Evolutionary conservation across 2,113 vertebrate genomes (phyloP).

Genomic region (Nipponia nippon): DNA sequence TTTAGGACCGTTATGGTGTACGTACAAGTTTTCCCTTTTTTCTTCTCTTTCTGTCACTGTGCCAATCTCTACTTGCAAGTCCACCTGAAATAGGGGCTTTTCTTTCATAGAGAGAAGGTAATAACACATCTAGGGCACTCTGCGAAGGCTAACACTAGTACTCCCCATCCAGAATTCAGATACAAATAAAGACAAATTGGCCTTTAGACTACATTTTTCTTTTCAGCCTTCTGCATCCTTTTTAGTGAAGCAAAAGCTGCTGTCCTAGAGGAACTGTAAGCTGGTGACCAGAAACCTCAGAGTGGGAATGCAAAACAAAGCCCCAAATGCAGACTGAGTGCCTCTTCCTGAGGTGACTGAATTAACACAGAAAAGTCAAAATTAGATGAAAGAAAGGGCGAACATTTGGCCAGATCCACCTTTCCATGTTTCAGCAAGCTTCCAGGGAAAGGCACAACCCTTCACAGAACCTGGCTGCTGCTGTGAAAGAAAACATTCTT

Average conservation of each 20-base stretch:
- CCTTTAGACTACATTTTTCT: neutral
- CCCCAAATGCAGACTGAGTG: neutral
- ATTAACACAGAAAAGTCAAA: neutral
- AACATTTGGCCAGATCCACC: neutral
- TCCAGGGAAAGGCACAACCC: neutral
- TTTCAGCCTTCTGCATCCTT: neutral
- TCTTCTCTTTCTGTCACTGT: neutral
- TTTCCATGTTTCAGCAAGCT: neutral
- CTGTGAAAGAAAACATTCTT: neutral
- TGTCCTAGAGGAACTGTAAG: neutral
- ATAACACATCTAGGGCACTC: neutral
- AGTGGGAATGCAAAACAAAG: neutral
- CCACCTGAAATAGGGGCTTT: neutral
- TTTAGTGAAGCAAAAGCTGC: neutral
- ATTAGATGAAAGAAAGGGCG: neutral
- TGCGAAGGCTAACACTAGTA: neutral
- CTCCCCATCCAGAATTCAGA: neutral
- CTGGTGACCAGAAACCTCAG: neutral
- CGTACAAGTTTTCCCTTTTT: neutral
- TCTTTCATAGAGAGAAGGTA: neutral
- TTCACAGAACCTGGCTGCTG: neutral
- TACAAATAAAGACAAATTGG: neutral
- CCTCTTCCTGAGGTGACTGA: neutral
- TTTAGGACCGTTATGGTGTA: neutral
- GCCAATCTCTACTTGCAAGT: neutral